Conservation (phyloP, 2,888 invertebrate species). For the Steromphala cineraria region DNA sequence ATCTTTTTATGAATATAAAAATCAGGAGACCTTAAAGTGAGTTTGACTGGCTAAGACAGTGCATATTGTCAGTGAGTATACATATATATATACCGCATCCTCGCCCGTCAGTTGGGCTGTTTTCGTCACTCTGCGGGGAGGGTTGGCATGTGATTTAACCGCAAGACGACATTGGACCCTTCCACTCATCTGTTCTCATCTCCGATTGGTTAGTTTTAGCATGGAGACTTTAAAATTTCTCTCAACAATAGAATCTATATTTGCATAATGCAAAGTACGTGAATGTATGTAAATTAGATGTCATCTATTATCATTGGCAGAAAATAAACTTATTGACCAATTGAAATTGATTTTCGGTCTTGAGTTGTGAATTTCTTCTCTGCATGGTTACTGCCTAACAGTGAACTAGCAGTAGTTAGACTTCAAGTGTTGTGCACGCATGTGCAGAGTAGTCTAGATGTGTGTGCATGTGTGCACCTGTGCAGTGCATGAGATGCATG, state of each 20-base stretch:
- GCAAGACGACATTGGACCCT: not conserved
- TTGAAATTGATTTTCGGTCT: slow-evolving; percentile 17
- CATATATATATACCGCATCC: not conserved
- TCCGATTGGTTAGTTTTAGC: slow-evolving; percentile 15
- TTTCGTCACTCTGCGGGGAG: not conserved
- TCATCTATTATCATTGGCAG: slow-evolving; percentile 15
- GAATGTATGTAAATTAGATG: slow-evolving; percentile 13
- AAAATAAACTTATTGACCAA: slow-evolving; percentile 21
- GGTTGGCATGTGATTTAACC: slow-evolving; percentile 15
- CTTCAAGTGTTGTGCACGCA: too few species aligned
- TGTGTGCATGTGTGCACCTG: too few species aligned
- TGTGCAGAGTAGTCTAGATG: too few species aligned
- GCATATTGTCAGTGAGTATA: not conserved
- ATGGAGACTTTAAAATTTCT: slow-evolving; percentile 13
- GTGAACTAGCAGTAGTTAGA: too few species aligned
- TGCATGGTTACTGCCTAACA: not conserved
- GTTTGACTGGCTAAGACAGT: not conserved
- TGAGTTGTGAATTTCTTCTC: slow-evolving; percentile 7
- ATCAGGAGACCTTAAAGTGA: too few species aligned
- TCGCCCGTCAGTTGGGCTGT: not conserved
- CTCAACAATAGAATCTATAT: slow-evolving; percentile 9
- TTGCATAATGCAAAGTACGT: slow-evolving; percentile 15
- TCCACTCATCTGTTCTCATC: slow-evolving; percentile 7
- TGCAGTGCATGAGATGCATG: too few species aligned
- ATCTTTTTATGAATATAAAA: too few species aligned